These are phyloP conservation scores for Dynastes tityus DNA, from an alignment of 2,888 invertebrate genomes.

Conservation along the genomic window DNA sequence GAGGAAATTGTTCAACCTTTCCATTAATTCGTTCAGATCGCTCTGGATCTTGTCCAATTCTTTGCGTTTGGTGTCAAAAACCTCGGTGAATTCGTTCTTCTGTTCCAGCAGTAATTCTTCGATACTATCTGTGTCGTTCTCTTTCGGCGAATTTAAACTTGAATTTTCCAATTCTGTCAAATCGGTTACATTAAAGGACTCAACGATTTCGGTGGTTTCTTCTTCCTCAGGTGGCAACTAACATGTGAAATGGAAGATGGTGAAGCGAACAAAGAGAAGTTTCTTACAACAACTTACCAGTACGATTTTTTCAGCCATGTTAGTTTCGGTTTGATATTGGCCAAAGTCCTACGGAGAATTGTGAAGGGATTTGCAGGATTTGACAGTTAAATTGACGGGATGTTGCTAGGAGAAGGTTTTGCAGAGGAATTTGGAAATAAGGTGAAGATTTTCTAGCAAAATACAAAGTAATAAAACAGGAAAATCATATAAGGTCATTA, in stretches of 20 bases:
- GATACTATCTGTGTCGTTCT: constrained; percentile 26
- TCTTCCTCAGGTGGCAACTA: neutral
- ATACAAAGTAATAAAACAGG: too few relatives aligned
- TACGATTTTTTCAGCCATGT: constrained; percentile 29
- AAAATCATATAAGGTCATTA: too few relatives aligned
- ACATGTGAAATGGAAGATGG: too few relatives aligned
- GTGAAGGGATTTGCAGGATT: constrained; percentile 19
- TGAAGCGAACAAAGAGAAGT: too few relatives aligned
- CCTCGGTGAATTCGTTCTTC: constrained; percentile 31
- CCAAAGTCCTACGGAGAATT: constrained; percentile 20
- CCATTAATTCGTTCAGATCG: constrained; percentile 55
- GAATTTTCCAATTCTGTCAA: constrained; percentile 35
- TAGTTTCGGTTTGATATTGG: constrained; percentile 9
- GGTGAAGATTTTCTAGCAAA: too few relatives aligned
- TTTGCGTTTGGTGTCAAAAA: constrained; percentile 43
- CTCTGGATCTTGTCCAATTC: constrained; percentile 54
- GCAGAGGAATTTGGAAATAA: neutral
- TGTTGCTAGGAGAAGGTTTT: constrained; percentile 22
- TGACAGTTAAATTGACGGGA: constrained; percentile 26
- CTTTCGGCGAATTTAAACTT: constrained; percentile 16
- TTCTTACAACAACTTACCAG: constrained; percentile 3
- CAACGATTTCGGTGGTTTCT: constrained; percentile 11
- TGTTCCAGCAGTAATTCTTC: constrained; percentile 28
- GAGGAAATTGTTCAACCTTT: constrained; percentile 53
- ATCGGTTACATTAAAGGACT: neutral